Conservation (phyloP, 2,113 vertebrate genomes). For the Salvelinus namaycush region DNA sequence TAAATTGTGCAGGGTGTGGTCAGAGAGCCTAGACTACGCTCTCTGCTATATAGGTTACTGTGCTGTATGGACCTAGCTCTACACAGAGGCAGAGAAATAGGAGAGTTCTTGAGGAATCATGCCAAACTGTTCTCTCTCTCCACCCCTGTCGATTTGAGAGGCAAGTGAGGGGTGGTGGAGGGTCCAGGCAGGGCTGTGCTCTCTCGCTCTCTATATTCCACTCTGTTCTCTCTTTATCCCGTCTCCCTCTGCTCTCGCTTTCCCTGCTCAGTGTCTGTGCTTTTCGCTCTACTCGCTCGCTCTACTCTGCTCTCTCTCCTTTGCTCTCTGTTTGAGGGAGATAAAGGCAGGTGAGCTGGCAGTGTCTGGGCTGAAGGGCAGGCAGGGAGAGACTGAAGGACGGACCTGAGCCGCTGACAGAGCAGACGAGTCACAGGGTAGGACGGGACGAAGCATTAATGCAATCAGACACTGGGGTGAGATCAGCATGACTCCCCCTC, state of each 20-base stretch:
- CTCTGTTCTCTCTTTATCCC: neutral
- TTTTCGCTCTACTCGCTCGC: neutral
- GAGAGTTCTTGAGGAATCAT: too few species aligned
- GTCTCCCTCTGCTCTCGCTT: neutral
- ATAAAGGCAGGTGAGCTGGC: slow-evolving; percentile 1
- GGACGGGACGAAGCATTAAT: slow-evolving; percentile 25
- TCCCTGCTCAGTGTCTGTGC: neutral
- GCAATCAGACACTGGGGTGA: slow-evolving; percentile 24
- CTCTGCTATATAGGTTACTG: too few species aligned
- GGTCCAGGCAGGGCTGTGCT: neutral
- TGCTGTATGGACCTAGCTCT: too few species aligned
- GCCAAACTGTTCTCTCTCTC: too few species aligned
- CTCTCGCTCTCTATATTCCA: neutral
- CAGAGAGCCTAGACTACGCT: too few species aligned
- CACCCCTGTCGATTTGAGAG: too few species aligned
- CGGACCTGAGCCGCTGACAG: neutral
- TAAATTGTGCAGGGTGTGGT: too few species aligned
- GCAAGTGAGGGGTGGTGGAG: too few species aligned
- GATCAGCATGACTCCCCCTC: slow-evolving; percentile 17
- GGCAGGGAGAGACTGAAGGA: slow-evolving; percentile 3
- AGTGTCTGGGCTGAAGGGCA: neutral
- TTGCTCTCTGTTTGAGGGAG: slow-evolving; percentile 2
- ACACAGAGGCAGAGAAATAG: too few species aligned
- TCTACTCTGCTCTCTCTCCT: neutral
- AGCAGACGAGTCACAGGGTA: neutral